Evolutionary conservation across 2,113 vertebrate genomes (phyloP), one percentile per base, ranked within the genome.

Genomic region (Brachyhypopomus gauderio): DNA sequence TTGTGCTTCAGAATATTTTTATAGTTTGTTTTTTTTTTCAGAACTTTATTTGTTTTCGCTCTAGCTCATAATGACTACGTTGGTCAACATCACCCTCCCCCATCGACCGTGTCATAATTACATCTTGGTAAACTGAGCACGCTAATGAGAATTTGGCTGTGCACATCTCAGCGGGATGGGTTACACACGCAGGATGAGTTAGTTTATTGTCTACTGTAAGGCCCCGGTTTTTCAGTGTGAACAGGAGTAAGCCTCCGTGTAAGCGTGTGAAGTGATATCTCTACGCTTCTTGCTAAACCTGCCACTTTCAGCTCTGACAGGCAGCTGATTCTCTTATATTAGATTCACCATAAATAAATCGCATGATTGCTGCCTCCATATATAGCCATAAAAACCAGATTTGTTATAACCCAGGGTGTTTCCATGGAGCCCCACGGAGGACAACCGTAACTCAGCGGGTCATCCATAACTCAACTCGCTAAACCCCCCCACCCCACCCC

Each of bases 11-110:
- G 36, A 62, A 25, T 72, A 64, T 70, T 52, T 14, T 52, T 52
- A 12, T 11, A 52, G 45, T 3, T 12, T 52, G 9, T 52, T 14
- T 52, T 52, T 52, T 12, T 14, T 52, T 41, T 9, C 9, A 6
- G 9, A 9, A n/a, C 67, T 19, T 6, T 17, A 48, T 36, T 11
- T 72, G 72, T 67, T 45, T 59, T 55, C 77, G 62, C 71, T 77
- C 20, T 25, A 72, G 55, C 59, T 79, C 41, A 58, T 79, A 87
- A 86, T 82, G 64, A 84, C 77, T 60, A 76, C 3, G 78, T 75
- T 79, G 79, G 82, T 73, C 77, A 60, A 22, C 64, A 79, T 73
- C 70, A 59, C 36, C 62, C 41, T 82, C 41, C 34, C 74, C 63
- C 59, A 25, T 52, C 80, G 77, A 60, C 84, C 74, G 36, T 67